Evolutionary conservation across 2,797 vertebrate genomes (phyloP).

Genomic region (Schizopygopsis malacanthus): DNA sequence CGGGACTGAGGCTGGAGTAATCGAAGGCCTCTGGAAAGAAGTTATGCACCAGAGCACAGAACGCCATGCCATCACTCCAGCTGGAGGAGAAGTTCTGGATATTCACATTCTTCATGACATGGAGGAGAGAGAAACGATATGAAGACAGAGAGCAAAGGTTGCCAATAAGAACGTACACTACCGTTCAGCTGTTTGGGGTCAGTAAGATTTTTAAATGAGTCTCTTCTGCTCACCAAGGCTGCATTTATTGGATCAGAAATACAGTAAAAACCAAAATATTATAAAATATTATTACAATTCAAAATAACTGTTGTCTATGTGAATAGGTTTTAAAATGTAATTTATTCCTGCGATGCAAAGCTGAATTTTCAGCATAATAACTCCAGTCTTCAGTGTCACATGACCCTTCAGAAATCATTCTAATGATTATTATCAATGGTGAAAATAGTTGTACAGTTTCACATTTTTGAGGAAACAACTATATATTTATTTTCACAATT

Average conservation of each 20-base stretch:
- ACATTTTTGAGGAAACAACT: background rate
- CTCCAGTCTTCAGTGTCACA: background rate
- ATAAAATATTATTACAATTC: background rate
- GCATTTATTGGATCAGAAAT: background rate
- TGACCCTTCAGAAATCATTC: background rate
- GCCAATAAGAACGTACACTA: no score
- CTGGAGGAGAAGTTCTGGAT: constrained; percentile 99
- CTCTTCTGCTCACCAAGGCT: background rate
- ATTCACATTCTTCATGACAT: constrained; percentile 84
- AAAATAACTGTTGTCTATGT: background rate
- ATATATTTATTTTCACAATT: background rate
- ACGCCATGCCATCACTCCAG: constrained; percentile 98
- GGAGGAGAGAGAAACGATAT: constrained; percentile 6
- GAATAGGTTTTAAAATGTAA: background rate
- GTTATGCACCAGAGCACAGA: constrained; percentile 96
- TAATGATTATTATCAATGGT: background rate
- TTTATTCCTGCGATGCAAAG: background rate
- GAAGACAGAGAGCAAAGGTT: background rate
- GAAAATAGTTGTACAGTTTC: background rate
- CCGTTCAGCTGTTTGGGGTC: background rate
- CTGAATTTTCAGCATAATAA: background rate
- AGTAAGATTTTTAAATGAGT: background rate
- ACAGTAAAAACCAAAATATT: background rate
- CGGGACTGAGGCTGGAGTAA: constrained; percentile 88
- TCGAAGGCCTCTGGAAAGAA: constrained; percentile 98